Evolutionary conservation across 2,888 invertebrate genomes (phyloP).

Genomic region (Drosophila peninsularis): DNA sequence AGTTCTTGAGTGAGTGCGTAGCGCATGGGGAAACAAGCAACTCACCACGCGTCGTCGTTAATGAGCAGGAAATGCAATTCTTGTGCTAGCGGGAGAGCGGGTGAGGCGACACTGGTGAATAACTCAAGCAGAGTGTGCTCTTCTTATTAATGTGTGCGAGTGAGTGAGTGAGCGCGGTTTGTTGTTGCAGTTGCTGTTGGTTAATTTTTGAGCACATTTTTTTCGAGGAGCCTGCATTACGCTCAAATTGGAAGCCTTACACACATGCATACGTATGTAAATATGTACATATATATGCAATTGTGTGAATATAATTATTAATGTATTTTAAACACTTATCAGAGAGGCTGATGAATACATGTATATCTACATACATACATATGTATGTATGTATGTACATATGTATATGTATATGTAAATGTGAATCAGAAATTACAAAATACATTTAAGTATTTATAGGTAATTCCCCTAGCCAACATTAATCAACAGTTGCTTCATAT

Average conservation of each 20-base stretch:
- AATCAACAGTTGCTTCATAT: not conserved
- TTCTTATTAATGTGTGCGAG: slow-evolving; percentile 41
- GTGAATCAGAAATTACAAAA: not conserved
- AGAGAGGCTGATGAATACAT: too few species aligned
- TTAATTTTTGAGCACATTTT: slow-evolving; percentile 53
- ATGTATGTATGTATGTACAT: not conserved
- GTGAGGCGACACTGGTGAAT: slow-evolving; percentile 51
- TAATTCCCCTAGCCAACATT: not conserved
- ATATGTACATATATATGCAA: too few species aligned
- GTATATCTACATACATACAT: not conserved
- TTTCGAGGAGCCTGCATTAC: slow-evolving; percentile 20
- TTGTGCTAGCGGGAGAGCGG: slow-evolving; percentile 47
- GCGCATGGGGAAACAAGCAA: slow-evolving; percentile 48
- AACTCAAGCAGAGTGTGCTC: slow-evolving; percentile 30
- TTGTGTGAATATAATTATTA: too few species aligned
- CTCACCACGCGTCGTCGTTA: slow-evolving; percentile 64
- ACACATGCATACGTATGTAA: not conserved
- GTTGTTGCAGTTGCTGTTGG: slow-evolving; percentile 24
- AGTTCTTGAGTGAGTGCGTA: slow-evolving; percentile 49
- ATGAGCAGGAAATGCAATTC: slow-evolving; percentile 79
- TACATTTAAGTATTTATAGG: not conserved
- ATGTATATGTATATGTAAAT: not conserved
- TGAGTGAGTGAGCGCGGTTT: slow-evolving; percentile 46
- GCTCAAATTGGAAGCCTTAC: slow-evolving; percentile 10
- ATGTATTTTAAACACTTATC: too few species aligned